phyloP scores from a whole-genome alignment of 2,888 invertebrate species.

The Dorcus hopei region DNA sequence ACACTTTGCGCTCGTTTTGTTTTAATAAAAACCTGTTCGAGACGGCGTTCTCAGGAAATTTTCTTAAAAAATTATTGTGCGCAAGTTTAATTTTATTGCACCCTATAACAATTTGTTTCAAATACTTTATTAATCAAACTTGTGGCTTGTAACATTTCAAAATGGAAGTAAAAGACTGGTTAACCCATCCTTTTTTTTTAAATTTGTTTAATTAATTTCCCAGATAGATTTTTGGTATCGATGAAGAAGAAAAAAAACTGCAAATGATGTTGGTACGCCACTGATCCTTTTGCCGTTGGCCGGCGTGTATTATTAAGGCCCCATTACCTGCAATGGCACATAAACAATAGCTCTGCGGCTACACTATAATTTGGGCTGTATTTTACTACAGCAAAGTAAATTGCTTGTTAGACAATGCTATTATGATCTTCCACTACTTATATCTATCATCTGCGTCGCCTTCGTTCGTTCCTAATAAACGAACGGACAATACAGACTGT shows the following conservation, averaged over 20 bases:
- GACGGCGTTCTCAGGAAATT: not conserved
- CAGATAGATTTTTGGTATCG: not conserved
- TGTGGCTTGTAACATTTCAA: too few relatives aligned
- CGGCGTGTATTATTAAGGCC: constrained; percentile 31
- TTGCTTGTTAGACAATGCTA: constrained; percentile 34
- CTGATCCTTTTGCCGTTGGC: constrained; percentile 5
- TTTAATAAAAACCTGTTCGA: constrained; percentile 15
- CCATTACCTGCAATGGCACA: constrained; percentile 33
- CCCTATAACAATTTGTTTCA: too few relatives aligned
- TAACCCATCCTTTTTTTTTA: too few relatives aligned
- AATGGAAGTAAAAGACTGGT: too few relatives aligned
- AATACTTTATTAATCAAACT: too few relatives aligned
- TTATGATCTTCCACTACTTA: constrained; percentile 17
- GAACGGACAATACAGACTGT: not conserved
- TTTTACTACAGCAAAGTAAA: constrained; percentile 33
- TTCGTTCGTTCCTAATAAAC: not conserved
- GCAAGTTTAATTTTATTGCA: too few relatives aligned
- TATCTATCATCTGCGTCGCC: constrained; percentile 1
- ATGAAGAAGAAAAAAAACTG: not conserved
- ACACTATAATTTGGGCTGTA: constrained; percentile 35
- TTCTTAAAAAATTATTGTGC: not conserved
- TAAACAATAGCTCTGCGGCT: constrained; percentile 34
- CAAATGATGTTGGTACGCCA: constrained; percentile 1
- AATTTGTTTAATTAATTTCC: too few relatives aligned
- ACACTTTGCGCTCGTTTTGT: constrained; percentile 17